phyloP scores from a whole-genome alignment of 2,797 vertebrate genomes.

The Pipistrellus pygmaeus region DNA sequence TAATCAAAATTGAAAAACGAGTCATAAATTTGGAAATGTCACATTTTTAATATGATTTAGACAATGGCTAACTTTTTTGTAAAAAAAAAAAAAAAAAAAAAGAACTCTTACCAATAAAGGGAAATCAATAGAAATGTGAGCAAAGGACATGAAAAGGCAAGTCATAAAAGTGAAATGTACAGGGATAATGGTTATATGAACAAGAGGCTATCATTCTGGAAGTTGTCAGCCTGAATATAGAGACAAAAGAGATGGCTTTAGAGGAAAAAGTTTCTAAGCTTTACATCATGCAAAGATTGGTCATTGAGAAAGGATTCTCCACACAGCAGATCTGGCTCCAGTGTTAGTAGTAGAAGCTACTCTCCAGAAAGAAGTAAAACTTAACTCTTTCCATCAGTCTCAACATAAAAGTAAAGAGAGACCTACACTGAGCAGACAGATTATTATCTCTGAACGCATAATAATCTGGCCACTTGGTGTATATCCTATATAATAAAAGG shows the following conservation, averaged over 20 bases:
- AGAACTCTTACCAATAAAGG: background rate
- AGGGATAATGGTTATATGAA: constrained; percentile 74
- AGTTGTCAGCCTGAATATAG: constrained; percentile 85
- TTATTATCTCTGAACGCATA: too few relatives aligned
- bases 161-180: background rate
- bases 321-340: constrained; percentile 95
- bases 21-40: constrained; percentile 12
- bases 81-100: background rate
- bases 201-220: constrained; percentile 85
- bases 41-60: background rate
- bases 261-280: constrained; percentile 90
- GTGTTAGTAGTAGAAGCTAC: constrained; percentile 94
- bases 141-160: background rate
- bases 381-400: constrained; percentile 89
- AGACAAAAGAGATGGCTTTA: constrained; percentile 87
- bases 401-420: constrained; percentile 90
- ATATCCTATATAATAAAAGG: too few relatives aligned
- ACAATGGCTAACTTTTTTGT: background rate
- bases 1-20: constrained; percentile 28
- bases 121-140: background rate
- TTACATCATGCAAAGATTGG: constrained; percentile 87
- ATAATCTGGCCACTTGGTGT: too few relatives aligned
- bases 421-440: too few relatives aligned
- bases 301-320: constrained; percentile 92
- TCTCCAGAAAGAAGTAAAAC: constrained; percentile 93